Conservation (phyloP, 2,113 vertebrate species). For the Rhinichthys klamathensis region DNA sequence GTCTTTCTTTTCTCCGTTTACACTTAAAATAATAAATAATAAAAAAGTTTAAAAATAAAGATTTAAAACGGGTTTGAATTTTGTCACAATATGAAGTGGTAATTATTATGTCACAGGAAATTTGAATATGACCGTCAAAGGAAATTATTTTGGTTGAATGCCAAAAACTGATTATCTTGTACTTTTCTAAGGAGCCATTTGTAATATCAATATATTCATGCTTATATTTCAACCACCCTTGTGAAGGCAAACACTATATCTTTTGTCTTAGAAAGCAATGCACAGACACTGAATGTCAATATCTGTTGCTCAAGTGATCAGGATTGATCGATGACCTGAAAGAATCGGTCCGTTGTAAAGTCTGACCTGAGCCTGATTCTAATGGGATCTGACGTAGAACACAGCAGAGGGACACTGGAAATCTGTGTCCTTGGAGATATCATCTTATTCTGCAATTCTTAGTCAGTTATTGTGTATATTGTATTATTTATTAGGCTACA, state of each 20-base stretch:
- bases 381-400: neutral
- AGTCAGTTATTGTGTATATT: neutral
- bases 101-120: too few relatives aligned
- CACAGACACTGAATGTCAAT: neutral
- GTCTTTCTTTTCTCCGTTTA: neutral
- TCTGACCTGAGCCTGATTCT: conserved; percentile 1
- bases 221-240: neutral
- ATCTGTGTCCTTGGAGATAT: too few relatives aligned
- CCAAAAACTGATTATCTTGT: neutral
- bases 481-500: neutral
- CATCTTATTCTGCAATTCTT: too few relatives aligned
- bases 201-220: neutral
- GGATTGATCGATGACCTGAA: neutral
- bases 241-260: neutral
- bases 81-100: too few relatives aligned
- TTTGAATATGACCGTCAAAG: too few relatives aligned
- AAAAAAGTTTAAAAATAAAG: neutral
- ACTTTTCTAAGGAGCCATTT: neutral
- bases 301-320: neutral
- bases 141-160: neutral
- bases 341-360: neutral
- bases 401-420: neutral
- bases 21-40: neutral
- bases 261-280: neutral
- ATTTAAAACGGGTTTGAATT: too few relatives aligned